A percentile compares a stretch with the other conserved stretches of the same genome.
Evolutionary conservation across 2,888 invertebrate genomes (phyloP).

Genomic region (Hypomecis atomaria): DNA sequence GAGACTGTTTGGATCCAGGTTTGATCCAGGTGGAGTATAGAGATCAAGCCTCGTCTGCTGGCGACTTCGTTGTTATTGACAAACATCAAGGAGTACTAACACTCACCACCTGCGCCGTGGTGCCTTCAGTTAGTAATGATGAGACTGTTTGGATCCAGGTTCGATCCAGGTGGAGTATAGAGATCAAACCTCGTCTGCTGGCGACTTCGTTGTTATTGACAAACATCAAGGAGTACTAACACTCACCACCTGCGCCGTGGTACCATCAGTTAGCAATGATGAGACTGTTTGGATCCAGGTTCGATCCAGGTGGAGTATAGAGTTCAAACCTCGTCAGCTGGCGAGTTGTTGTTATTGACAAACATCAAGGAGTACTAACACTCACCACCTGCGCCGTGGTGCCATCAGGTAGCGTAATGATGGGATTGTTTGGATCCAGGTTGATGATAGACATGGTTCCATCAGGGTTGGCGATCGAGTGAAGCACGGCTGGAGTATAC

Average conservation of each 20-base stretch:
- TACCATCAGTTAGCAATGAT: too few relatives aligned
- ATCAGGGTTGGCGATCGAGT: conserved; percentile 98
- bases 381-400: conserved; percentile 95
- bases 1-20: too few relatives aligned
- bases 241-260: too few relatives aligned
- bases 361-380: conserved; percentile 38
- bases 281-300: too few relatives aligned
- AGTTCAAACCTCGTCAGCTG: too few relatives aligned
- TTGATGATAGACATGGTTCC: conserved; percentile 98
- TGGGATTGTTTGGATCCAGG: conserved; percentile 96
- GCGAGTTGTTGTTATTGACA: conserved; percentile 7
- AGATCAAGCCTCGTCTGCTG: too few relatives aligned
- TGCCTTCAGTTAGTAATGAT: conserved; percentile 97
- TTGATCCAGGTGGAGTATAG: too few relatives aligned
- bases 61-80: background rate
- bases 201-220: too few relatives aligned
- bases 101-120: conserved; percentile 93
- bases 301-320: too few relatives aligned
- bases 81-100: conserved; percentile 30
- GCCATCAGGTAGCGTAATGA: conserved; percentile 97
- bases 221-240: too few relatives aligned
- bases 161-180: conserved; percentile 74
- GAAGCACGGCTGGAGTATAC: conserved; percentile 95
- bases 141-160: conserved; percentile 65
- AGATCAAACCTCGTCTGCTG: too few relatives aligned